Percentiles rank a stretch among this genome's conserved stretches.
phyloP scores from a whole-genome alignment of 1,140 invertebrate genomes.

The Steinernema khuongi region DNA sequence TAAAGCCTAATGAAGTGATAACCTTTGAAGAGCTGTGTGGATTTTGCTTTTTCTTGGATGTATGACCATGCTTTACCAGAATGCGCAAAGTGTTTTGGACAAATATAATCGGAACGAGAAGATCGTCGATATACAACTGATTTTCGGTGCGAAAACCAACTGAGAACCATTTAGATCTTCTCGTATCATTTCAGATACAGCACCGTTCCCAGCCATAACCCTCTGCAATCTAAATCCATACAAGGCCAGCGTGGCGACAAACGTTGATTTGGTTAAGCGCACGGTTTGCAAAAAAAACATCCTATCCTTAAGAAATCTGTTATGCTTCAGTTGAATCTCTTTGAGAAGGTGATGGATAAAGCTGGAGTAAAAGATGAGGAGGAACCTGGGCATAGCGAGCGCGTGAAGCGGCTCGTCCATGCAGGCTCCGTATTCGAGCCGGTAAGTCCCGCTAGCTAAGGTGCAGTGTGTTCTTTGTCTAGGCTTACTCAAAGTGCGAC shows the following conservation, averaged over 20 bases:
- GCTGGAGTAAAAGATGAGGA: conserved; percentile 36
- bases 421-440: conserved; percentile 29
- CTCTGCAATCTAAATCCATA: conserved; percentile 54
- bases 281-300: conserved; percentile 25
- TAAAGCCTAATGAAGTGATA: not conserved
- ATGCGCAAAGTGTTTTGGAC: conserved; percentile 43
- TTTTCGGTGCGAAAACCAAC: conserved; percentile 41
- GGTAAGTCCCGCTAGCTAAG: conserved; percentile 6
- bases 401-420: conserved; percentile 18
- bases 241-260: conserved; percentile 44
- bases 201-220: conserved; percentile 52
- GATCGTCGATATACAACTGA: conserved; percentile 52
- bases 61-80: conserved; percentile 38
- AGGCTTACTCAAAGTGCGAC: conserved; percentile 28
- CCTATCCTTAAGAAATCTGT: not conserved
- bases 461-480: conserved; percentile 7
- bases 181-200: conserved; percentile 28
- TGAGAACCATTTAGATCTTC: not conserved
- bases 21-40: conserved; percentile 39
- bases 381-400: conserved; percentile 19
- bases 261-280: conserved; percentile 39
- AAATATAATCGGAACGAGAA: conserved; percentile 53
- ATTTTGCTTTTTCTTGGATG: conserved; percentile 42
- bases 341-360: conserved; percentile 48
- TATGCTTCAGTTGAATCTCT: conserved; percentile 42